Base-by-base conservation (phyloP, 2,113 vertebrate genomes). In the Montifringilla adamsi region DNA sequence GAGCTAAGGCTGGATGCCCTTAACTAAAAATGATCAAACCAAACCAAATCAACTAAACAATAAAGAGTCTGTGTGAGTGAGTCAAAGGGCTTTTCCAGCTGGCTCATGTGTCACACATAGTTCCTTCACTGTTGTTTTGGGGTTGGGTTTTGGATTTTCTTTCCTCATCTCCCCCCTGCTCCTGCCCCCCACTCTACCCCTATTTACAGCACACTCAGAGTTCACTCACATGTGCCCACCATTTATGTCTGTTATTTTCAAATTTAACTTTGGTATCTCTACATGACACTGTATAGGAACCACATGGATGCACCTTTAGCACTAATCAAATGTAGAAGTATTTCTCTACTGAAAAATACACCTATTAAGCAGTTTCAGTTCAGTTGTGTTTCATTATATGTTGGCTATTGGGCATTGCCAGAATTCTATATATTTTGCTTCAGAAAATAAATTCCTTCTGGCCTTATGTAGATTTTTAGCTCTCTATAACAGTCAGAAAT, bases 71-170 rank as follows among this genome's bases (percentile, higher is more conserved):
- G 33, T 46, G 41, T 58, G 64, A 33, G 21, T 83, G 67, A 95
- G 76, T 86, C 90, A 93, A 63, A 86, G 95, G 88, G 78, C 72
- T 96, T 95, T 94, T 96, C 90, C 75, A 90, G 68, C n/a, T 90
- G 68, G 28, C 50, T 88, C 33, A 37, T 28, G 13, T 52, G 60
- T 60, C 69, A 89, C 63, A 68, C 15, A 13, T 5, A 28, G 68
- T 62, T 92, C 55, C 55, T 85, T 86, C 10, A 8, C 79, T 69
- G 23, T 26, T 76, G 43, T 50, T 90, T 86, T 80, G 59, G 26
- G 49, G 12, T 24, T 84, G 27, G 28, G 20, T 31, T 91, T 82
- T 81, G 81, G 27, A 46, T 88, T 92, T 90, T 72, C 41, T 83
- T 78, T 52, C 17, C 35, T 69, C 8, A 20, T 62, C 23, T 31